Base-by-base conservation (phyloP, 2,797 vertebrate genomes). In the Eutrigla gurnardus region DNA sequence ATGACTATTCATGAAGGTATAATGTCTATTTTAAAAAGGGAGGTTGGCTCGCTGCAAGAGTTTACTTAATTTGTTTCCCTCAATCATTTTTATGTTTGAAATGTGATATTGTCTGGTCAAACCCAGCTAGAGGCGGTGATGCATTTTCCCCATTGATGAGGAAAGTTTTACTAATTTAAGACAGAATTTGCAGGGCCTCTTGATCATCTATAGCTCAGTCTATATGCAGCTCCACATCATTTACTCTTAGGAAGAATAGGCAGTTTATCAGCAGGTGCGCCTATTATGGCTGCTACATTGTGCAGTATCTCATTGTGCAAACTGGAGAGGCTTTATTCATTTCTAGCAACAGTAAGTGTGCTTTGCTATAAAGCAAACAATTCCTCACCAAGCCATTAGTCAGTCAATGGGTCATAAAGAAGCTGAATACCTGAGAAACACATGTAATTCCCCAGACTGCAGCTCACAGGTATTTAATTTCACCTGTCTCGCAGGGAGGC, bases 401-500 rank as follows among this genome's bases (percentile, higher is more conserved):
- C 55, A 74, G n/a, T n/a, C 39, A 50, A 46, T 45, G 52, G 67
- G 33, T 77, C 36, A 2, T 18, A 36, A 33, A 43, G 37, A 9
- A 42, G 25, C 25, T 25, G 25, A 25, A 39, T 14, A 65, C 35
- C 35, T 35, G 6, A 65, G 73, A 80, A 76, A 13, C 15, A 17
- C 54, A 46, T 40, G 61, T 1, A 18, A 13, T 57, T 81, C 55
- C 58, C 52, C 37, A 25, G 18, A 52, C 39, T 49, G 42, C 57
- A 58, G 10, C 68, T 81, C 43, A 69, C 59, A 50, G 69, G 59
- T 45, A 61, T 76, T 68, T 62, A 6, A 81, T 75, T 75, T 78
- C 6, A 61, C 64, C 54, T 37, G 36, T 70, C n/a, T n/a, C 45
- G 8, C 12, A 69, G 61, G 14, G 18, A 73, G 42, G 65, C 39